Percentiles rank a stretch among this genome's conserved stretches.
phyloP scores from a whole-genome alignment of 1,140 invertebrate species.

The Trachelipus rathkii region DNA sequence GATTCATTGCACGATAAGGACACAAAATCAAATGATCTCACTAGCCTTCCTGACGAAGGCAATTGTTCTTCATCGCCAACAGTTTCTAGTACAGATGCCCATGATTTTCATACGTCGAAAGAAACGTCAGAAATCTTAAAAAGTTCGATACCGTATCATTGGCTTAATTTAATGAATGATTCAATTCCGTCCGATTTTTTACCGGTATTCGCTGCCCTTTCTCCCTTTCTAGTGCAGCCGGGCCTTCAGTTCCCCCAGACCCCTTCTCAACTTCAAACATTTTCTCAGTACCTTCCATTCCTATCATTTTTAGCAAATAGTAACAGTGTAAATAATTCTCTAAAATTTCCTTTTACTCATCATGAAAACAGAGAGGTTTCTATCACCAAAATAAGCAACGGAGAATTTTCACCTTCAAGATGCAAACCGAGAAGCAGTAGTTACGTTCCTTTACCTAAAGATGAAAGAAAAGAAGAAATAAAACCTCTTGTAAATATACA shows the following conservation, averaged over 20 bases:
- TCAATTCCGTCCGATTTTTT: neutral
- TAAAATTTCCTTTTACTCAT: too few species aligned
- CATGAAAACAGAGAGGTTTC: too few species aligned
- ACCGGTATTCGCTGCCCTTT: neutral
- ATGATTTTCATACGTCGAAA: neutral
- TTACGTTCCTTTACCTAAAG: too few species aligned
- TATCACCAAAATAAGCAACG: too few species aligned
- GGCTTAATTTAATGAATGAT: neutral
- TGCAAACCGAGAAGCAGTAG: too few species aligned
- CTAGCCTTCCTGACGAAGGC: neutral
- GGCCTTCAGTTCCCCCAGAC: neutral
- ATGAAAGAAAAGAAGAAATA: too few species aligned
- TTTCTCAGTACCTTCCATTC: neutral
- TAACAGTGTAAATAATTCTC: too few species aligned
- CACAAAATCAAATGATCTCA: neutral
- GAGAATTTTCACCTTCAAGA: too few species aligned
- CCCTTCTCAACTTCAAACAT: neutral
- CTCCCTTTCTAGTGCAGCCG: neutral
- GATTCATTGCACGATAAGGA: neutral
- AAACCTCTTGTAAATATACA: too few species aligned
- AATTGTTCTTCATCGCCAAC: neutral
- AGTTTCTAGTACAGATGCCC: neutral
- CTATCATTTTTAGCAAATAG: neutral
- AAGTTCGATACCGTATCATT: neutral
- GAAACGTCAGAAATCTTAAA: neutral